These are phyloP conservation scores for Halictus rubicundus DNA, from an alignment of 1,140 invertebrate species.

Conservation along the genomic window DNA sequence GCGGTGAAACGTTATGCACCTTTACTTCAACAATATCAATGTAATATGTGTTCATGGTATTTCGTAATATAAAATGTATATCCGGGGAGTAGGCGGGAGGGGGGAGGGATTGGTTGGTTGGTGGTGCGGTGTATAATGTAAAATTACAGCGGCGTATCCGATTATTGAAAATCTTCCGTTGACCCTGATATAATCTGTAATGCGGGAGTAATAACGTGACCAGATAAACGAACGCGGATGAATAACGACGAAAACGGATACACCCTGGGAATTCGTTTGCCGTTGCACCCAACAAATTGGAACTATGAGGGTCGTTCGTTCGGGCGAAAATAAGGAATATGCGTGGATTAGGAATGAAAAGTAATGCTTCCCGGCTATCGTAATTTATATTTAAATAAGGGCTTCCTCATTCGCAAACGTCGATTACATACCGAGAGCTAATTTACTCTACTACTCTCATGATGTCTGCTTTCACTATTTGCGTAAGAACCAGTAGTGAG, in stretches of 20 bases:
- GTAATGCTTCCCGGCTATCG: too few relatives aligned
- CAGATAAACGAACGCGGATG: background rate
- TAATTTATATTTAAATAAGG: background rate
- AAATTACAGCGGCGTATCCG: background rate
- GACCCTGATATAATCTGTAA: slow-evolving; percentile 5
- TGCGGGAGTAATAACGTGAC: background rate
- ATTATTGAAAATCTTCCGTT: slow-evolving; percentile 3
- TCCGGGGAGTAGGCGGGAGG: too few relatives aligned
- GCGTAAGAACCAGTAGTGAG: too few relatives aligned
- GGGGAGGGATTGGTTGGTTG: too few relatives aligned
- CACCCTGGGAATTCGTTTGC: background rate
- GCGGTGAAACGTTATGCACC: background rate
- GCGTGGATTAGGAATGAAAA: background rate
- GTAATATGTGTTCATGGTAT: background rate
- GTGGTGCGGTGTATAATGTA: background rate
- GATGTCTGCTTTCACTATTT: too few relatives aligned
- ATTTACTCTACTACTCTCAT: too few relatives aligned
- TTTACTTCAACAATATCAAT: background rate
- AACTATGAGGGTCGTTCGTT: background rate
- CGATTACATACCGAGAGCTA: too few relatives aligned
- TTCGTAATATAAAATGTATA: background rate
- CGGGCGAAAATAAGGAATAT: background rate
- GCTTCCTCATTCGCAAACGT: too few relatives aligned
- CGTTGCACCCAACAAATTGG: background rate
- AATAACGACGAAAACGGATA: background rate